Evolutionary conservation across 1,140 invertebrate genomes (phyloP), one percentile per base, ranked within the genome.

Genomic region (Caenorhabditis brenneri): DNA sequence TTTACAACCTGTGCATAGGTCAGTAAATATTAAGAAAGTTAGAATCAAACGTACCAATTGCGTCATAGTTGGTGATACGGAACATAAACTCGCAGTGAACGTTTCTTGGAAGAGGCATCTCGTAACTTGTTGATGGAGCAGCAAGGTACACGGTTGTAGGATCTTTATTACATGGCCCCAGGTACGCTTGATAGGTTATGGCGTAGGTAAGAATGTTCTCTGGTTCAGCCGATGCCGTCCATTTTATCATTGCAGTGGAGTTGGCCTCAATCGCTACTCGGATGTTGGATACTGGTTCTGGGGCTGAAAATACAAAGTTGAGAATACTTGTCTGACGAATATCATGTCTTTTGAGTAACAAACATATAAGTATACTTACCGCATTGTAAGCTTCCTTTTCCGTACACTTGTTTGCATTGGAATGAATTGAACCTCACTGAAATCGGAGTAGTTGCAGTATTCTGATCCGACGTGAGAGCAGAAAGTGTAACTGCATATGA

Each of bases 251-350:
- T 19, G 85, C 85, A 0, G 69, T 84, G 1, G 84, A 84, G 42
- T 83, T 83, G 27, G 82, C 24, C 24, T 69, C n/a, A 27, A 86
- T 48, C 6, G 51, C 74, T 7, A 86, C 82, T 33, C 53, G 53
- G 22, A 86, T 84, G 7, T 86, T 53, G 27, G 69, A 46, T 0
- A 86, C 85, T 6, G 85, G 82, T 42, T 86, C 85, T 2, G 85
- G 85, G 1, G 74, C 83, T 84, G 78, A 29, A 84, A 80, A n/a
- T 46, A 1, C 19, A 22, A 15, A 16, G 10, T 80, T n/a, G n/a
- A n/a, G n/a, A n/a, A n/a, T n/a, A n/a, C n/a, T n/a, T n/a, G n/a
- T n/a, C n/a, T n/a, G n/a, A n/a, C n/a, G n/a, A n/a, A n/a, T n/a
- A n/a, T n/a, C n/a, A n/a, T n/a, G n/a, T 80, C 27, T n/a, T 27